A percentile compares a stretch with the other conserved stretches of the same genome.
Evolutionary conservation across 37 sponge, comb jelly and placozoan species (phyloP).

Genomic region (Lycopodina hypogea): DNA sequence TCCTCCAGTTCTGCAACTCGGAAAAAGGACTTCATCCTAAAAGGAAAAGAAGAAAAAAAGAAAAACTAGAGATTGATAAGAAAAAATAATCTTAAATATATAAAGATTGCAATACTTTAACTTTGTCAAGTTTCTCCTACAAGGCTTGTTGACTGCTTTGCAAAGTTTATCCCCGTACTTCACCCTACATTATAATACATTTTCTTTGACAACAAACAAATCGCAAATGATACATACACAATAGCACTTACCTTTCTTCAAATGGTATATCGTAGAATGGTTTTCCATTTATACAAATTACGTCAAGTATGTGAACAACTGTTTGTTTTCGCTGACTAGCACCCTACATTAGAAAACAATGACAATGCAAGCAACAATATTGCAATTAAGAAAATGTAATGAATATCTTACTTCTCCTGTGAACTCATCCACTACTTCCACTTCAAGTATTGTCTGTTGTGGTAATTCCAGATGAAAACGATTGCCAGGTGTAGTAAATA

Average conservation of each 20-base stretch:
- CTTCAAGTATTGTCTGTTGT: slow-evolving; percentile 52
- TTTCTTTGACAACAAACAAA: not conserved
- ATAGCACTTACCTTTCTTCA: slow-evolving; percentile 57
- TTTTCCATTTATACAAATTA: slow-evolving; percentile 44
- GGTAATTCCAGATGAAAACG: slow-evolving; percentile 43
- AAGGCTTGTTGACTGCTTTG: slow-evolving; percentile 57
- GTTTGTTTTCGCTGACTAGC: slow-evolving; percentile 27
- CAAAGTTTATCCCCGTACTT: slow-evolving; percentile 35
- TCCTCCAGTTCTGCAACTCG: slow-evolving; percentile 1
- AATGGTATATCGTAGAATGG: slow-evolving; percentile 33
- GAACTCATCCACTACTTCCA: slow-evolving; percentile 43
- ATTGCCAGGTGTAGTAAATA: not conserved
- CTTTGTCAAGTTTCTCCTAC: not conserved
- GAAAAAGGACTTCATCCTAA: slow-evolving; percentile 12
- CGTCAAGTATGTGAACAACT: slow-evolving; percentile 57
- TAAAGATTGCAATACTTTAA: slow-evolving; percentile 48
- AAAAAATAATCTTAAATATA: no score
- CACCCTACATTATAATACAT: not conserved
- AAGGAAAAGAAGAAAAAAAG: no score
- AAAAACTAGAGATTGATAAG: not conserved
- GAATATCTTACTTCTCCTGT: slow-evolving; percentile 22
- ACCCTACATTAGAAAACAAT: slow-evolving; percentile 13
- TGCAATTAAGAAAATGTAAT: not conserved
- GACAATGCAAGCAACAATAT: not conserved
- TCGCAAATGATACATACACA: not conserved